Base-by-base conservation (phyloP, 2,797 vertebrate genomes). In the Stomatorhinus walkeri region DNA sequence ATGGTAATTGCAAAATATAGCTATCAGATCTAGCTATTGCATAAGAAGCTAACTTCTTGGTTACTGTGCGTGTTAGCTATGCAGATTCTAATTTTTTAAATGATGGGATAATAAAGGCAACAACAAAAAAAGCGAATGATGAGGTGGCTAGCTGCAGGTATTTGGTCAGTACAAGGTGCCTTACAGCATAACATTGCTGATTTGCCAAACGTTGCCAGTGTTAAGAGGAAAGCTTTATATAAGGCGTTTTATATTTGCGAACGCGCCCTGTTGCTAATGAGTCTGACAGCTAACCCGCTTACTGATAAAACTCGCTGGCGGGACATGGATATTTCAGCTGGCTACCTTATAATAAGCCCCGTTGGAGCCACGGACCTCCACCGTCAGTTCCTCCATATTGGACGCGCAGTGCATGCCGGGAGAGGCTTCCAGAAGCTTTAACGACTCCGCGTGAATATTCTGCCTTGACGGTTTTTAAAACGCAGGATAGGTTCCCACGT, bases 321-420 rank as follows among this genome's bases (percentile, higher is more conserved):
- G 46, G 46, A 85, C 3, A 49, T 14, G 4, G 10, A 24, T 51
- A 51, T 85, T 85, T 85, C 87, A 89, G 56, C 19, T 64, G 88
- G 88, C 92, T 94, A 98, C 98, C 98, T 98, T 98, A 92, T 98
- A 99, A 94, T 98, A 99, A 93, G 98, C 98, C 90, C 98, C 98
- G 90, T 97, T 98, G 84, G 97, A 96, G 88, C 97, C 97, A 91
- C 97, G 95, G 92, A 98, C 97, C 94, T 98, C 97, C 95, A 98
- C 97, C 92, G 96, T 96, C 90, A 98, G 96, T 93, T 98, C 97
- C 94, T 98, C 97, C 97, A 98, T 98, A 94, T 94, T 94, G 93
- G 93, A 40, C 32, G 5, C 32, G 85, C 52, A 16, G 14, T 87
- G 85, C 85, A 56, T 87, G 85, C 85, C 16, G 85, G 85, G 85